Conservation (phyloP, 2,113 vertebrate genomes). For the Procavia capensis region DNA sequence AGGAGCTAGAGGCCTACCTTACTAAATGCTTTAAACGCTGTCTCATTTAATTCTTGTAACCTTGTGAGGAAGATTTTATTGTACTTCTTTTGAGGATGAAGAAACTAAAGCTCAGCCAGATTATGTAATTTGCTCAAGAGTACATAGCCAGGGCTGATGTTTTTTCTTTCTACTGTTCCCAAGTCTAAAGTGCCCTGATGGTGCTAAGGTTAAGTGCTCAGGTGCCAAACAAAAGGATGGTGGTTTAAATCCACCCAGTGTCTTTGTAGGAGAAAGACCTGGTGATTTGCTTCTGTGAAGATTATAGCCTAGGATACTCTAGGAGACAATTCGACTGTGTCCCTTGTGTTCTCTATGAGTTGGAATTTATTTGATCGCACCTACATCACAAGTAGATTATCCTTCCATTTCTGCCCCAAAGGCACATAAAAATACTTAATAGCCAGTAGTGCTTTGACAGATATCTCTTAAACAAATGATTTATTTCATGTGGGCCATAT, state of each 20-base stretch:
- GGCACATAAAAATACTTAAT: neutral
- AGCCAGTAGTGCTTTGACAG: slow-evolving; percentile 16
- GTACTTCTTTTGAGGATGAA: neutral
- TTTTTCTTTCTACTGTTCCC: neutral
- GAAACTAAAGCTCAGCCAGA: neutral
- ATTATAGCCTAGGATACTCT: neutral
- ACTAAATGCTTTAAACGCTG: slow-evolving; percentile 43
- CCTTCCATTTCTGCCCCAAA: neutral
- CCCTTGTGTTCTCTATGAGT: neutral
- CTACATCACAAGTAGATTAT: neutral
- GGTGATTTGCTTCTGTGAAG: neutral
- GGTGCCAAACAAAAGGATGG: neutral
- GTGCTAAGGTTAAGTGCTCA: neutral
- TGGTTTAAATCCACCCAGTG: neutral
- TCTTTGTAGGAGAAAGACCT: neutral
- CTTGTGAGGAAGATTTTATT: neutral
- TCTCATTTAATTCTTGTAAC: neutral
- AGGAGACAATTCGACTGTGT: neutral
- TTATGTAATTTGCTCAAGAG: slow-evolving; percentile 19
- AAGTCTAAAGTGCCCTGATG: neutral
- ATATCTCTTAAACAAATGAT: slow-evolving; percentile 26
- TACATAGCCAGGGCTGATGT: neutral
- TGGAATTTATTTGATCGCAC: neutral
- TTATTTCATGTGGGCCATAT: slow-evolving; percentile 39
- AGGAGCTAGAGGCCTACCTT: neutral